A percentile compares a stretch with the other conserved stretches of the same genome.
Evolutionary conservation across 2,797 vertebrate genomes (phyloP).

Genomic region (Galago senegalensis): DNA sequence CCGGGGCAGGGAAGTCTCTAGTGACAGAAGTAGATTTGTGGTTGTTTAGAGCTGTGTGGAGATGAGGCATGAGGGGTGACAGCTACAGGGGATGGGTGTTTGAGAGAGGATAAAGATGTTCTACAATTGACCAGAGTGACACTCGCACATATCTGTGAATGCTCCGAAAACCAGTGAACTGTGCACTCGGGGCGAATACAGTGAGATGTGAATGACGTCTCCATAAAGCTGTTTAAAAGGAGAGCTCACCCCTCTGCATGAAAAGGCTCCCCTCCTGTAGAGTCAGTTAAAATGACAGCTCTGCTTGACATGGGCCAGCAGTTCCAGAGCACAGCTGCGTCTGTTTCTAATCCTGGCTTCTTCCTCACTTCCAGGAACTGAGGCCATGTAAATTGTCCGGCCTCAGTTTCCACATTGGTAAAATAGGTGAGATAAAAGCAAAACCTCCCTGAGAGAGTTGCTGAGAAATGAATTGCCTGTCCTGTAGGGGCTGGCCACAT

Average conservation of each 20-base stretch:
- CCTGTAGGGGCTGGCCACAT: rapidly evolving
- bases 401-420: not conserved
- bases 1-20: not conserved
- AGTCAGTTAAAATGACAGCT: not conserved
- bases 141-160: rapidly evolving
- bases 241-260: rapidly evolving
- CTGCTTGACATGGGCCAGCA: rapidly evolving
- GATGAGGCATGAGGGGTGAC: not conserved
- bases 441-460: rapidly evolving
- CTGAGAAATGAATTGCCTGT: rapidly evolving
- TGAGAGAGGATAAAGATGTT: not conserved
- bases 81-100: not conserved
- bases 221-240: too few relatives aligned
- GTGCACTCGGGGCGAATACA: rapidly evolving
- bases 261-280: not conserved
- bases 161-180: rapidly evolving
- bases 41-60: not conserved
- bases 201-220: rapidly evolving
- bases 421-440: not conserved
- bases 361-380: not conserved
- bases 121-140: too few relatives aligned
- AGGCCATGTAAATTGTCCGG: too few relatives aligned
- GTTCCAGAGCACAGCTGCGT: rapidly evolving
- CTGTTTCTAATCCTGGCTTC: not conserved
- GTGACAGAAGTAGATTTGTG: too few relatives aligned